phyloP scores from a whole-genome alignment of 2,113 vertebrate species.

The Petaurus breviceps region DNA sequence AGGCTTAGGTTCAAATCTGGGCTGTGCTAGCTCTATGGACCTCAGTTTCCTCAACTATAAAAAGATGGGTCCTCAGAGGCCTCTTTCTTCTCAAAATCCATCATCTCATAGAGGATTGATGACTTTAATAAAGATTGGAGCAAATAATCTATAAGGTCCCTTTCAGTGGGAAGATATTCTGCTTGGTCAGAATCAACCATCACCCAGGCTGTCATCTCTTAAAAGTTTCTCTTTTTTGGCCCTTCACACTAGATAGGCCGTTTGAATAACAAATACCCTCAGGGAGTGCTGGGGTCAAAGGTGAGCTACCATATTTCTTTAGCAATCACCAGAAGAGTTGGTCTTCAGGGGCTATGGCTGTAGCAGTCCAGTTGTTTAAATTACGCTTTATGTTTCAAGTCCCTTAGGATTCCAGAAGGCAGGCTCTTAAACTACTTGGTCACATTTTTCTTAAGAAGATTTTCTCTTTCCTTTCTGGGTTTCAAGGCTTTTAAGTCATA shows the following conservation, averaged over 20 bases:
- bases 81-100: background rate
- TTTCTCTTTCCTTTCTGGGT: slow-evolving; percentile 2
- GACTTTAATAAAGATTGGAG: background rate
- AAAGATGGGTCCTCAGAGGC: background rate
- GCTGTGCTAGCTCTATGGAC: background rate
- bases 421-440: background rate
- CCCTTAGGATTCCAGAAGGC: background rate
- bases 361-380: background rate
- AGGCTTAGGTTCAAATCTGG: background rate
- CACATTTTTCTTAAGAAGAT: background rate
- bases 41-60: background rate
- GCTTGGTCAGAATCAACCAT: background rate
- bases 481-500: background rate
- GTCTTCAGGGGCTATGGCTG: background rate
- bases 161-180: background rate
- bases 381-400: slow-evolving; percentile 20
- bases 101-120: background rate
- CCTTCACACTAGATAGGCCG: background rate
- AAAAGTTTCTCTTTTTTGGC: background rate
- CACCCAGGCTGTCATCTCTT: background rate
- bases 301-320: background rate
- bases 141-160: background rate
- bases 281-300: background rate
- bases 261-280: slow-evolving; percentile 28
- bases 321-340: background rate